phyloP scores from a whole-genome alignment of 2,888 invertebrate genomes.

The Bimastos eiseni region DNA sequence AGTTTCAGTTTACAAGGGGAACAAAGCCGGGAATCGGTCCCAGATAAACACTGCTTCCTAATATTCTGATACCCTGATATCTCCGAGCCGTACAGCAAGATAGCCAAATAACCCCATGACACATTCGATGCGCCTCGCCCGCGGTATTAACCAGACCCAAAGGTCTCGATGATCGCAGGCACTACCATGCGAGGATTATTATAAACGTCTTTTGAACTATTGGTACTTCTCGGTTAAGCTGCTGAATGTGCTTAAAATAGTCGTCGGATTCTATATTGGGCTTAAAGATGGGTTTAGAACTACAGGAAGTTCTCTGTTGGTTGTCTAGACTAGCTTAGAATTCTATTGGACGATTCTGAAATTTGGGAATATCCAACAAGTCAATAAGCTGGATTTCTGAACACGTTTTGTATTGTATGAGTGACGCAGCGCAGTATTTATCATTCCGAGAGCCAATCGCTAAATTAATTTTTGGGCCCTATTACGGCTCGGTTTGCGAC shows the following conservation, averaged over 20 bases:
- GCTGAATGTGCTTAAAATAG: too few species aligned
- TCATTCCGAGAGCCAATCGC: too few species aligned
- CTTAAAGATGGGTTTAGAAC: not conserved
- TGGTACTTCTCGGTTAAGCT: not conserved
- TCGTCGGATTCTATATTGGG: not conserved
- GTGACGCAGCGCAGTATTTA: too few species aligned
- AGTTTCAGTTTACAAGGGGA: not conserved
- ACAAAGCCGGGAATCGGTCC: not conserved
- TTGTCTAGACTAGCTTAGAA: not conserved
- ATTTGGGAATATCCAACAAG: too few species aligned
- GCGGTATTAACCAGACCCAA: not conserved
- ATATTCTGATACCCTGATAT: not conserved
- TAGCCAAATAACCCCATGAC: not conserved
- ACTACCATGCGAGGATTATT: not conserved
- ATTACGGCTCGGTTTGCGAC: too few species aligned
- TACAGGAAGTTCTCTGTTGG: not conserved
- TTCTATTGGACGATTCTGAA: too few species aligned
- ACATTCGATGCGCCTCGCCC: not conserved
- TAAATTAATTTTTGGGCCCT: too few species aligned
- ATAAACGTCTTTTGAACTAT: not conserved
- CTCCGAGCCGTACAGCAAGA: not conserved
- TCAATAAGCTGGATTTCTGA: too few species aligned
- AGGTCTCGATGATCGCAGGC: not conserved
- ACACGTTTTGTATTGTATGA: too few species aligned
- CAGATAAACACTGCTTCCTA: not conserved